Conservation (phyloP, 2,113 vertebrate species). For the Lates calcarifer region DNA sequence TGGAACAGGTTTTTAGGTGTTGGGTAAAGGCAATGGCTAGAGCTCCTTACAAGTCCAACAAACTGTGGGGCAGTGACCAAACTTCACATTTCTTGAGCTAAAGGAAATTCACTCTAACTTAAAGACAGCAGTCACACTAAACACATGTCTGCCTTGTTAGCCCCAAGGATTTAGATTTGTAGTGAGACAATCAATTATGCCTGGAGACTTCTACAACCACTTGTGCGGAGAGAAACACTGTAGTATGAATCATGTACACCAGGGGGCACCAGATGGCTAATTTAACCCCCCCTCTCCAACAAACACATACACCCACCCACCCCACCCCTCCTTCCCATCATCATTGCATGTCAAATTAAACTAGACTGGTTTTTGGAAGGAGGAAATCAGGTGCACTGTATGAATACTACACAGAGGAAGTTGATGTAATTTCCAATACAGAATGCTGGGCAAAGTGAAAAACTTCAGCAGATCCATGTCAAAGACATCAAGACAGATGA, state of each 20-base stretch:
- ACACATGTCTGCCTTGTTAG: background rate
- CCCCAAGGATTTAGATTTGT: constrained; percentile 15
- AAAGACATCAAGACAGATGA: constrained; percentile 32
- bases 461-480: constrained; percentile 18
- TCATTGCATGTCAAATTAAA: constrained; percentile 58
- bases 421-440: background rate
- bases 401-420: constrained; percentile 23
- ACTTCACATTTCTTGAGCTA: background rate
- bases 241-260: constrained; percentile 63
- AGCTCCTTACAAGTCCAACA: background rate
- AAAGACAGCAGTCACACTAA: background rate
- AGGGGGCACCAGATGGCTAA: constrained; percentile 77
- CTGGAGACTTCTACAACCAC: constrained; percentile 11
- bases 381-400: constrained; percentile 45
- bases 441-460: constrained; percentile 10
- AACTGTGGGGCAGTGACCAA: background rate
- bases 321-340: background rate
- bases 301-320: background rate
- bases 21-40: background rate
- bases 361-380: constrained; percentile 31
- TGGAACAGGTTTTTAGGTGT: background rate
- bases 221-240: constrained; percentile 28
- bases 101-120: background rate
- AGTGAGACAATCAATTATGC: constrained; percentile 24
- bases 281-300: constrained; percentile 48